Base-by-base conservation (phyloP, 2,888 invertebrate genomes). In the Conistra vaccinii region DNA sequence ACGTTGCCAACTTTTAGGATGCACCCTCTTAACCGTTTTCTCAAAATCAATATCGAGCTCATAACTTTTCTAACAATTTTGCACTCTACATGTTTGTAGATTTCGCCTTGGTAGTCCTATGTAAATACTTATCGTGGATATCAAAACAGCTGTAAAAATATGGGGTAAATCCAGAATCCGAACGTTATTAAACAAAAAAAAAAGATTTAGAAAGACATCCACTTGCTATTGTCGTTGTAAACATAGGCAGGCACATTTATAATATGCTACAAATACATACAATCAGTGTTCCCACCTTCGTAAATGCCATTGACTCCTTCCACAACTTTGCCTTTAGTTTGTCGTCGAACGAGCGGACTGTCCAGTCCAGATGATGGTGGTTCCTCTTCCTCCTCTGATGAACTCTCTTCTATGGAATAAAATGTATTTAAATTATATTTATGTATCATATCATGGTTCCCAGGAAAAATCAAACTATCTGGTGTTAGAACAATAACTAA, bases 281-380 rank as follows among this genome's bases (percentile, higher is more conserved):
- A 84, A 81, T 73, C 12, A 58, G 62, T n/a, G 55, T 2, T 35
- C 73, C 81, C 89, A 96, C 96, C 96, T 96, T 96, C 96, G 78
- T 95, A 96, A 69, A 96, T 93, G 14, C 96, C 96, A 73, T 95
- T 94, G 83, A 96, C 95, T 2, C 96, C 96, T 81, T 96, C 96
- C 6, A 96, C 96, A 26, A 96, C 82, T 62, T 95, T 96, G 69
- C 94, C 93, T 69, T 94, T 94, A 32, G 90, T 84, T 14, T 92
- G 93, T 42, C 93, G 88, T 55, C 94, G 88, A 58, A 93, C 89
- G 2, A 94, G 89, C 1, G 96, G 93, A 60, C 95, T 91, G 84
- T 95, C 95, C 57, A 93, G 73, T 0, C 84, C 87, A 2, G 93
- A 89, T 9, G 86, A 91, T 71, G 89, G 87, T 2, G 87, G 91